Evolutionary conservation across 2,888 invertebrate species (phyloP), one percentile per base, ranked within the genome.

Genomic region (Harmothoe impar): DNA sequence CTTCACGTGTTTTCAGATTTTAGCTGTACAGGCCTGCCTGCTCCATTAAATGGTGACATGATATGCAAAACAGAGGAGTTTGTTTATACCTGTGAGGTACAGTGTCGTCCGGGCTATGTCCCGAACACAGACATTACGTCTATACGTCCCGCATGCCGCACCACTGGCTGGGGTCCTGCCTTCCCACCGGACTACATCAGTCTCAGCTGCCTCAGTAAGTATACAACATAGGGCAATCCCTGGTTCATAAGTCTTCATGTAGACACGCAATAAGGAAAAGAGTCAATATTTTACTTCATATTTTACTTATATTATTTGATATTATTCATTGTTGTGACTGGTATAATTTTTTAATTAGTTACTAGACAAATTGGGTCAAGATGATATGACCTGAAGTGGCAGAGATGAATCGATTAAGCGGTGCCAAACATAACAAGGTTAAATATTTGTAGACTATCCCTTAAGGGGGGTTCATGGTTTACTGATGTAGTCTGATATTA

Each of bases 181-280:
- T 86, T 54, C 56, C 86, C 86, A 0, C 54, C 52, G 1, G 56
- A 86, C 86, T 86, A 86, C 54, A 25, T 25, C 86, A 54, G 54
- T 29, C 54, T 54, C 52, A 86, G 86, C 56, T 86, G 86, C 56
- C 29, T 86, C 54, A 52, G 86, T 86, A 20, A 86, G 86, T 84
- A 29, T 29, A n/a, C 15, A 3, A n/a, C n/a, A 62, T 62, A n/a
- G 62, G 20, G 3, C 23, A n/a, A 62, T n/a, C 5, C 15, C n/a
- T 62, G 54, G 54, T 54, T 54, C 54, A 54, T 54, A 54, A 20
- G 20, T 54, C 54, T 54, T 54, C 10, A 54, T 54, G 10, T 54
- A 54, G 54, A 54, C 54, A 54, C 20, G 20, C n/a, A n/a, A n/a
- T n/a, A n/a, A n/a, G 54, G 10, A 54, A 54, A 10, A 54, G 54